Evolutionary conservation across 2,113 vertebrate species (phyloP).

Genomic region (Pteropus alecto): DNA sequence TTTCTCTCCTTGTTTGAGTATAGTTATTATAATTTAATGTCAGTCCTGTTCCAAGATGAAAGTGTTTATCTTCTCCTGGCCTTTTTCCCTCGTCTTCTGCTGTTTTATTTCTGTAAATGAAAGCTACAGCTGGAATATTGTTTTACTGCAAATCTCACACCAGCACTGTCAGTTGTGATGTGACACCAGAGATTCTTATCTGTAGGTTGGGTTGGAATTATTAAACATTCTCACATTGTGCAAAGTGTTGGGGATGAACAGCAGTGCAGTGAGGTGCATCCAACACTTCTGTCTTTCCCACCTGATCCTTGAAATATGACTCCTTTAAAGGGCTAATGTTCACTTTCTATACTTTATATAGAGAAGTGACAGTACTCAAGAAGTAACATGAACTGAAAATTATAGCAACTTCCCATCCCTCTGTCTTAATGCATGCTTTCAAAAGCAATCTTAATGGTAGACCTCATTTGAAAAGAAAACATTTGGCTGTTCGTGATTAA

Average conservation of each 20-base stretch:
- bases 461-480: conserved; percentile 55
- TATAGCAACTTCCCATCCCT: conserved; percentile 63
- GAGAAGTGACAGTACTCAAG: conserved; percentile 79
- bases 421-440: conserved; percentile 66
- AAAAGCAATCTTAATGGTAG: conserved; percentile 59
- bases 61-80: conserved; percentile 83
- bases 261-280: conserved; percentile 86
- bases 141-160: conserved; percentile 88
- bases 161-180: conserved; percentile 85
- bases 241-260: conserved; percentile 87
- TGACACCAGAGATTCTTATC: conserved; percentile 89
- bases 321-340: conserved; percentile 85
- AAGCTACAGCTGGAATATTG: conserved; percentile 88
- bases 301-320: conserved; percentile 86
- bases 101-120: conserved; percentile 87
- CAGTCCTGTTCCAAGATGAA: conserved; percentile 77
- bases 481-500: conserved; percentile 52
- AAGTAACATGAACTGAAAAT: conserved; percentile 79
- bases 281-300: conserved; percentile 86
- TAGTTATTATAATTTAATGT: conserved; percentile 75
- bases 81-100: conserved; percentile 77
- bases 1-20: conserved; percentile 71
- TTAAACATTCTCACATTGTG: conserved; percentile 90
- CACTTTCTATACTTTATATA: conserved; percentile 78
- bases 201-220: conserved; percentile 85